These are phyloP conservation scores for Dasysyrphus tricinctus DNA, from an alignment of 2,888 invertebrate species.

Conservation along the genomic window DNA sequence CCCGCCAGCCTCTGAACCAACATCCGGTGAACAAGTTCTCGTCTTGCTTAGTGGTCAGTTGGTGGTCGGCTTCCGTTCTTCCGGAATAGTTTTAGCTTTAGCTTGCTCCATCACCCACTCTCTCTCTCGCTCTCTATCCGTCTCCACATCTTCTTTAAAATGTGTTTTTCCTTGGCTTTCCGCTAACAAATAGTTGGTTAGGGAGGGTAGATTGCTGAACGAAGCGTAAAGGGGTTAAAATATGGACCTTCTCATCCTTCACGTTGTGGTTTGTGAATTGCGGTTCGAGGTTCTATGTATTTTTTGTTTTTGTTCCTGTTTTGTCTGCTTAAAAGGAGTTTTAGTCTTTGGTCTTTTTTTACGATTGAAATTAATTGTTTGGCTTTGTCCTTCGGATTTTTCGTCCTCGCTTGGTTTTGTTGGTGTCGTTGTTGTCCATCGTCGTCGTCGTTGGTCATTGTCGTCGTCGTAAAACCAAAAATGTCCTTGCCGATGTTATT, in stretches of 20 bases:
- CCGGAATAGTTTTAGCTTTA: conserved; percentile 52
- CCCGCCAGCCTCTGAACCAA: conserved; percentile 42
- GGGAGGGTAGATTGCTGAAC: conserved; percentile 29
- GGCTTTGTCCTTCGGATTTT: conserved; percentile 64
- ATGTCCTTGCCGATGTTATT: conserved; percentile 47
- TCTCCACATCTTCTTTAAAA: background rate
- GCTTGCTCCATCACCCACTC: background rate
- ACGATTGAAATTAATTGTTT: conserved; percentile 74
- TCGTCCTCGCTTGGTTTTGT: conserved; percentile 30
- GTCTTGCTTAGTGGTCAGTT: conserved; percentile 75
- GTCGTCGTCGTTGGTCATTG: conserved; percentile 4
- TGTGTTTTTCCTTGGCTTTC: conserved; percentile 62
- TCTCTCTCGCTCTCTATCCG: background rate
- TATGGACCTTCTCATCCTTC: conserved; percentile 62
- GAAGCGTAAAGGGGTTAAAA: conserved; percentile 43
- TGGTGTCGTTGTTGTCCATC: conserved; percentile 37
- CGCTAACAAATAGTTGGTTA: conserved; percentile 67
- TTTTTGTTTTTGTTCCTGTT: conserved; percentile 15
- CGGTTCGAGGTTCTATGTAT: conserved; percentile 47
- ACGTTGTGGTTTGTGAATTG: conserved; percentile 73
- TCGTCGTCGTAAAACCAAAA: conserved; percentile 46
- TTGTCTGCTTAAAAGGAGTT: conserved; percentile 41
- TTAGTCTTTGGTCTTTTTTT: conserved; percentile 53
- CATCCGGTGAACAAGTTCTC: conserved; percentile 75
- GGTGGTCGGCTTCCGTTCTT: conserved; percentile 70